Conservation (phyloP, 2,113 vertebrate species). For the Dicaeum eximium region DNA sequence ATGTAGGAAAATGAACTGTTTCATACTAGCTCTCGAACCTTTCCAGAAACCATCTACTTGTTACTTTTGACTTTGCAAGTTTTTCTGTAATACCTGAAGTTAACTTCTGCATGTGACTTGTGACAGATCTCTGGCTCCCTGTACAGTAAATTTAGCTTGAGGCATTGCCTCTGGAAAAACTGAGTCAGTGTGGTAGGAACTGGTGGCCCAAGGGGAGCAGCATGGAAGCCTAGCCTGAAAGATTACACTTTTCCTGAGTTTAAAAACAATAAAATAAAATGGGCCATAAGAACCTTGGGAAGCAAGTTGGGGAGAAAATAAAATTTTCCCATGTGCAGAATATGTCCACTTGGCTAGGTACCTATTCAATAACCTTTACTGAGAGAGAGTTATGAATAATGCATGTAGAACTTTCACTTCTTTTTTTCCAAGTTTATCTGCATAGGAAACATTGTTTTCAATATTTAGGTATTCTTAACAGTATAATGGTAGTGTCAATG, state of each 20-base stretch:
- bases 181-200: conserved; percentile 13
- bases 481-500: neutral
- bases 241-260: neutral
- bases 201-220: neutral
- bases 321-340: neutral
- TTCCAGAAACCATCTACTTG: neutral
- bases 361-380: neutral
- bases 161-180: conserved; percentile 51
- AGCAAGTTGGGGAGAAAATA: neutral
- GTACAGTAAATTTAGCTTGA: conserved; percentile 42
- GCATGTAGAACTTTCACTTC: neutral
- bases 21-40: neutral
- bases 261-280: neutral
- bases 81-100: conserved; percentile 16
- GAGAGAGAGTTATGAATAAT: neutral
- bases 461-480: neutral
- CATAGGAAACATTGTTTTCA: neutral
- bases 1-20: neutral
- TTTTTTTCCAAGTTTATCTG: neutral
- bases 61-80: conserved; percentile 26
- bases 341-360: neutral
- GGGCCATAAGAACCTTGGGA: neutral
- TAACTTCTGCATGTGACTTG: conserved; percentile 4
- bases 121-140: neutral
- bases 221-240: conserved; percentile 1